A percentile compares a stretch with the other conserved stretches of the same genome.
Evolutionary conservation across 1,140 invertebrate genomes (phyloP).

Genomic region (Drosophila sturtevanti): DNA sequence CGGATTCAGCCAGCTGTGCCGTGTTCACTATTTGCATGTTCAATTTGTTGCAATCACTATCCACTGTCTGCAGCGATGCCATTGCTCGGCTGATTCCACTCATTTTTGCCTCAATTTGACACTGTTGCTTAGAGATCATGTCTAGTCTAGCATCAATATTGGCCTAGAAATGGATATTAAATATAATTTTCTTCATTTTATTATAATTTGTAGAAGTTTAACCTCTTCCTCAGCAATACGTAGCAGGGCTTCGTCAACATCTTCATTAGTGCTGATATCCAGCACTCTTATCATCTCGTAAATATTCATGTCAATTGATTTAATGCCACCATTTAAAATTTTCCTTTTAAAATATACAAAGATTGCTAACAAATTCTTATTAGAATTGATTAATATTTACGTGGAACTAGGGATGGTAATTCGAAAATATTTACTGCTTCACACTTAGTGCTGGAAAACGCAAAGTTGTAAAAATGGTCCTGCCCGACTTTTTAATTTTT

Average conservation of each 20-base stretch:
- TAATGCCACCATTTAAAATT: neutral
- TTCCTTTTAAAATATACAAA: neutral
- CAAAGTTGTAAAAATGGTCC: no score
- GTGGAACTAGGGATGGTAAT: neutral
- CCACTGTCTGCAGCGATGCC: constrained; percentile 84
- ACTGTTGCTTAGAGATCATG: constrained; percentile 84
- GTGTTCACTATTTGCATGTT: constrained; percentile 93
- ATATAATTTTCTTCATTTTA: neutral
- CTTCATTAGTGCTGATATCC: constrained; percentile 54
- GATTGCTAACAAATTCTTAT: no score
- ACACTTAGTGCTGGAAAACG: no score
- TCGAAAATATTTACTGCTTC: neutral
- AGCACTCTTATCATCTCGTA: constrained; percentile 29
- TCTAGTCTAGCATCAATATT: constrained; percentile 84
- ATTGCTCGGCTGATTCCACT: constrained; percentile 84
- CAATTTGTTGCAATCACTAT: constrained; percentile 89
- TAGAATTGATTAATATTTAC: neutral
- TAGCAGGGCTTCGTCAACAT: constrained; percentile 54
- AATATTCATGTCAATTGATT: constrained; percentile 24
- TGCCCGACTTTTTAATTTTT: no score
- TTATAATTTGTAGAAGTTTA: neutral
- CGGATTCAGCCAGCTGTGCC: constrained; percentile 94
- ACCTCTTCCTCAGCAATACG: constrained; percentile 64
- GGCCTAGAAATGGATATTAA: constrained; percentile 72
- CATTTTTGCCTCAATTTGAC: constrained; percentile 85